phyloP scores from a whole-genome alignment of 2,888 invertebrate genomes.

The Girardia tigrina region DNA sequence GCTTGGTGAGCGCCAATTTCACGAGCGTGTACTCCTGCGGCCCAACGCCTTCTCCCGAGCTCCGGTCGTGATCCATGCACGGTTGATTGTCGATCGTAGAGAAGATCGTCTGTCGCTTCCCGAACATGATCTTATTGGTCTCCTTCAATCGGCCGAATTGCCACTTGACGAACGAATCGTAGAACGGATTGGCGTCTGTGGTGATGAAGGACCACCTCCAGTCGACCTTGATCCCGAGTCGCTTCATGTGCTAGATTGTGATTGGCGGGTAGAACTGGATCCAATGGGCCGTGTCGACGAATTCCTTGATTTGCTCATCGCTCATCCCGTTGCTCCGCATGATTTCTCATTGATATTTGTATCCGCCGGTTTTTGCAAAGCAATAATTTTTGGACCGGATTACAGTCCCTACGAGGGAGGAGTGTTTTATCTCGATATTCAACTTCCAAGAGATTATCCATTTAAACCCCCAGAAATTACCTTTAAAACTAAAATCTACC shows the following conservation, averaged over 20 bases:
- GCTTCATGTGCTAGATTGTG: slow-evolving; percentile 70
- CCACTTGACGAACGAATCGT: slow-evolving; percentile 92
- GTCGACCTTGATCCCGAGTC: too few relatives aligned
- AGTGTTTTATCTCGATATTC: too few relatives aligned
- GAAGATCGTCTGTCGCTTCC: slow-evolving; percentile 86
- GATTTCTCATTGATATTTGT: slow-evolving; percentile 95
- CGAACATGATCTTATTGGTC: slow-evolving; percentile 78
- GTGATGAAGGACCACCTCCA: slow-evolving; percentile 95
- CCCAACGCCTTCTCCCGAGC: slow-evolving; percentile 85
- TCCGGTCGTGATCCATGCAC: slow-evolving; percentile 97
- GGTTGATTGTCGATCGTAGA: slow-evolving; percentile 92
- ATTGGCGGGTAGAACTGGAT: slow-evolving; percentile 87
- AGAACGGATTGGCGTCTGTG: slow-evolving; percentile 90
- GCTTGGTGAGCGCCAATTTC: too few relatives aligned
- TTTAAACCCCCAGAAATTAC: too few relatives aligned
- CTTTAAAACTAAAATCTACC: too few relatives aligned
- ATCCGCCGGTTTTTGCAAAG: slow-evolving; percentile 72
- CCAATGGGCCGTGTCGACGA: slow-evolving; percentile 81
- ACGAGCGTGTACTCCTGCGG: slow-evolving; percentile 93
- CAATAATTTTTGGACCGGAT: too few relatives aligned
- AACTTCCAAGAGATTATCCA: too few relatives aligned
- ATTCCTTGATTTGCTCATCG: slow-evolving; percentile 78
- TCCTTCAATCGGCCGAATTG: slow-evolving; percentile 74
- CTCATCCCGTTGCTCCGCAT: slow-evolving; percentile 78
- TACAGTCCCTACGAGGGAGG: too few relatives aligned